Conservation (phyloP, 2,888 invertebrate genomes). For the Panorpa germanica region DNA sequence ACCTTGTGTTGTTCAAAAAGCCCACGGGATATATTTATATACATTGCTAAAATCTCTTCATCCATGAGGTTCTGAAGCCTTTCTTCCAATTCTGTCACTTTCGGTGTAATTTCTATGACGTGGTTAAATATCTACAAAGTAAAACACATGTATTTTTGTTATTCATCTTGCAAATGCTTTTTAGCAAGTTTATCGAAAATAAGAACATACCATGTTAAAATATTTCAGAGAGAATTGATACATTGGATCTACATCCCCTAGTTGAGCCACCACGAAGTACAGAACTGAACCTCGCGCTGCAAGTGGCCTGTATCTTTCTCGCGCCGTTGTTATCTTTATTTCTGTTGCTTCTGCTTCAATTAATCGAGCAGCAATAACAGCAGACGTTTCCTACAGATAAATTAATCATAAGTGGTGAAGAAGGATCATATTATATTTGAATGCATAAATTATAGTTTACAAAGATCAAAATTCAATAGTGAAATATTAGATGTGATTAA, state of each 20-base stretch:
- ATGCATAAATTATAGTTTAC: too few relatives aligned
- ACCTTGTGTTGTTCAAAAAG: conserved; percentile 82
- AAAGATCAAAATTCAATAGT: not conserved
- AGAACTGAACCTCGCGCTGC: conserved; percentile 77
- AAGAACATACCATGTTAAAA: conserved; percentile 42
- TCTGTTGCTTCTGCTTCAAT: conserved; percentile 77
- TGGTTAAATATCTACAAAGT: conserved; percentile 49
- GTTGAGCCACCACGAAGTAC: conserved; percentile 76
- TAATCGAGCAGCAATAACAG: conserved; percentile 74
- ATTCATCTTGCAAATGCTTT: not conserved
- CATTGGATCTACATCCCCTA: conserved; percentile 88
- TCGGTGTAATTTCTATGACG: conserved; percentile 61
- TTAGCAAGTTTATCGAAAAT: not conserved
- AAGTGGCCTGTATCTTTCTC: conserved; percentile 71
- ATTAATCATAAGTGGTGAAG: conserved; percentile 2
- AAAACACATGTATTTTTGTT: conserved; percentile 18
- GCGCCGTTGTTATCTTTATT: conserved; percentile 62
- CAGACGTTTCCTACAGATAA: conserved; percentile 55
- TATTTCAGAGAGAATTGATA: conserved; percentile 89
- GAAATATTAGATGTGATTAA: not conserved
- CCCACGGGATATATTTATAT: conserved; percentile 75
- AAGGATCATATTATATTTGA: too few relatives aligned
- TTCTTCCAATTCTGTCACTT: conserved; percentile 38
- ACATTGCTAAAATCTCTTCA: conserved; percentile 66
- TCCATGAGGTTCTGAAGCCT: conserved; percentile 49